Evolutionary conservation across 2,797 vertebrate genomes (phyloP).

Genomic region (Sternarchorhynchus goeldii): DNA sequence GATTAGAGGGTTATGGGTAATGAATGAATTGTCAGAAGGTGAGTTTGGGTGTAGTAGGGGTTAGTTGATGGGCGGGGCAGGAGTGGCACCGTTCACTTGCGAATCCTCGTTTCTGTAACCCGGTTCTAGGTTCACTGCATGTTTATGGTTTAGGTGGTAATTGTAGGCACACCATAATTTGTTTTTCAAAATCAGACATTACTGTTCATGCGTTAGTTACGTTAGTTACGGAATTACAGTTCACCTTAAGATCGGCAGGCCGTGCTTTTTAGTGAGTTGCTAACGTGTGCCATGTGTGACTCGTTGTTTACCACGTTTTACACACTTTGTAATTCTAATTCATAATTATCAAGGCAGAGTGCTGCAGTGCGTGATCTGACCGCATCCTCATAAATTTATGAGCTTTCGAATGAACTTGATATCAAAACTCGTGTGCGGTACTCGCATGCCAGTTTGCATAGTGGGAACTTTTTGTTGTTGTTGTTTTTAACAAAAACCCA

Average conservation of each 20-base stretch:
- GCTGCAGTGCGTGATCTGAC: background rate
- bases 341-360: background rate
- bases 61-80: conserved; percentile 16
- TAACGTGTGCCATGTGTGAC: too few relatives aligned
- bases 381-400: background rate
- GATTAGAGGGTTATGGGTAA: conserved; percentile 41
- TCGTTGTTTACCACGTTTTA: background rate
- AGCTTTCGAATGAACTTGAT: conserved; percentile 12
- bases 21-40: conserved; percentile 32
- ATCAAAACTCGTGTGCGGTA: background rate
- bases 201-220: too few relatives aligned
- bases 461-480: background rate
- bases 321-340: too few relatives aligned
- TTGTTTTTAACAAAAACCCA: background rate
- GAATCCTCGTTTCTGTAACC: background rate
- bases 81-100: too few relatives aligned
- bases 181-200: background rate
- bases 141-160: background rate
- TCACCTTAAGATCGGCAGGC: background rate
- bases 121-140: background rate
- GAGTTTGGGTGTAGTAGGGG: conserved; percentile 23
- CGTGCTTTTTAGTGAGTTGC: background rate
- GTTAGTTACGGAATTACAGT: background rate
- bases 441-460: background rate
- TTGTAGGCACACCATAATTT: background rate